These are phyloP conservation scores for Eira barbara DNA, from an alignment of 2,113 vertebrate species.

Conservation along the genomic window DNA sequence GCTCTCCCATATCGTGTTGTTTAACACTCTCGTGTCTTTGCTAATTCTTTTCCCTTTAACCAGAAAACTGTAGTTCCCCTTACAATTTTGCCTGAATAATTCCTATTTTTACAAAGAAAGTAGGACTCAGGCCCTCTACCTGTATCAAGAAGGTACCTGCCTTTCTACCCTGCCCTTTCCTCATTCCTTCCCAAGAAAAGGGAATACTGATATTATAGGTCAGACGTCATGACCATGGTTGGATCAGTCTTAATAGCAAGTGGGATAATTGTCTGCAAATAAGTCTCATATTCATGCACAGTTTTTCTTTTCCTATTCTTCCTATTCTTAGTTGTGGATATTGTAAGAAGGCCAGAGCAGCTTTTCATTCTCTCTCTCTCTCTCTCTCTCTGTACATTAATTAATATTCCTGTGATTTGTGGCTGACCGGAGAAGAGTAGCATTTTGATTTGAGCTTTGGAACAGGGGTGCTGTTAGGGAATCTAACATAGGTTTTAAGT, in stretches of 20 bases:
- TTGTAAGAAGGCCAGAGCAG: not conserved
- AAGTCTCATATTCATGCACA: not conserved
- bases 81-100: slow-evolving; percentile 7
- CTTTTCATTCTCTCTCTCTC: not conserved
- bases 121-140: not conserved
- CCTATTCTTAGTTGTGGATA: not conserved
- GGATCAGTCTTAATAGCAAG: not conserved
- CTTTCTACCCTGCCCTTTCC: not conserved
- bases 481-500: not conserved
- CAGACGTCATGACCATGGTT: not conserved
- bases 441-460: not conserved
- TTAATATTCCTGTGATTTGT: not conserved
- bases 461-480: not conserved
- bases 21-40: slow-evolving; percentile 10
- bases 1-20: not conserved
- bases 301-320: not conserved
- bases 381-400: not conserved
- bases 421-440: not conserved
- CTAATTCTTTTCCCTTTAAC: not conserved
- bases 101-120: not conserved
- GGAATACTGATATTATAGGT: not conserved
- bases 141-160: not conserved
- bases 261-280: not conserved
- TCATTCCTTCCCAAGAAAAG: not conserved
- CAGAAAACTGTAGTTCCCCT: not conserved